Evolutionary conservation across 2,888 invertebrate genomes (phyloP).

Genomic region (Nomada lathburiana): DNA sequence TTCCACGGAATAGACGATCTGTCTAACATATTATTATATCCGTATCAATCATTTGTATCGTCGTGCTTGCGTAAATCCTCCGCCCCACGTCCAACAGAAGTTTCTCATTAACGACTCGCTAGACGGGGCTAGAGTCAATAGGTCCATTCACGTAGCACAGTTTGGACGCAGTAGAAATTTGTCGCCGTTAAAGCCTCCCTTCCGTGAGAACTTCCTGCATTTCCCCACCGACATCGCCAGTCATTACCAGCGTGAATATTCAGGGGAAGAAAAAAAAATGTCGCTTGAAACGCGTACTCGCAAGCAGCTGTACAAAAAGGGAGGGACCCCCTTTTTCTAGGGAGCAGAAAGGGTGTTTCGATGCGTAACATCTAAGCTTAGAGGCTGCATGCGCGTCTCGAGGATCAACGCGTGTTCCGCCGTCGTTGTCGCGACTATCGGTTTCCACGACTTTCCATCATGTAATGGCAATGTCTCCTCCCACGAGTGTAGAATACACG

Average conservation of each 20-base stretch:
- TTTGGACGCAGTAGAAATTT: neutral
- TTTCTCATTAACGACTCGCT: too few species aligned
- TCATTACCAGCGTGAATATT: neutral
- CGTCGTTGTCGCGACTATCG: constrained; percentile 20
- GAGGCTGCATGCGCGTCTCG: constrained; percentile 34
- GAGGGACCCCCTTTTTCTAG: neutral
- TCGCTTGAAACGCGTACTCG: neutral
- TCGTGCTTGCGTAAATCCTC: too few species aligned
- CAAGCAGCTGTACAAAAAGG: constrained; percentile 9
- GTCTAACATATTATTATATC: too few species aligned
- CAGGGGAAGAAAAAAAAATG: neutral
- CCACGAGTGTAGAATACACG: neutral
- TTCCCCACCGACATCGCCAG: neutral
- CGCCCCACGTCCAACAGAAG: too few species aligned
- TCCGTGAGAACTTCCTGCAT: neutral
- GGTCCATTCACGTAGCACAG: neutral
- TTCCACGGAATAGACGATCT: too few species aligned
- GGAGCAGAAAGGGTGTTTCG: constrained; percentile 33
- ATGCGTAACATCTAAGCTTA: constrained; percentile 25
- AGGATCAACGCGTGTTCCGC: neutral
- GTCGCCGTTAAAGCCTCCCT: neutral
- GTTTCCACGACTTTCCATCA: constrained; percentile 12
- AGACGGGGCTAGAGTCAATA: too few species aligned
- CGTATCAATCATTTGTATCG: too few species aligned
- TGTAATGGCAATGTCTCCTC: too few species aligned